These are phyloP conservation scores for Martes martes DNA, from an alignment of 2,113 vertebrate species.

Conservation along the genomic window DNA sequence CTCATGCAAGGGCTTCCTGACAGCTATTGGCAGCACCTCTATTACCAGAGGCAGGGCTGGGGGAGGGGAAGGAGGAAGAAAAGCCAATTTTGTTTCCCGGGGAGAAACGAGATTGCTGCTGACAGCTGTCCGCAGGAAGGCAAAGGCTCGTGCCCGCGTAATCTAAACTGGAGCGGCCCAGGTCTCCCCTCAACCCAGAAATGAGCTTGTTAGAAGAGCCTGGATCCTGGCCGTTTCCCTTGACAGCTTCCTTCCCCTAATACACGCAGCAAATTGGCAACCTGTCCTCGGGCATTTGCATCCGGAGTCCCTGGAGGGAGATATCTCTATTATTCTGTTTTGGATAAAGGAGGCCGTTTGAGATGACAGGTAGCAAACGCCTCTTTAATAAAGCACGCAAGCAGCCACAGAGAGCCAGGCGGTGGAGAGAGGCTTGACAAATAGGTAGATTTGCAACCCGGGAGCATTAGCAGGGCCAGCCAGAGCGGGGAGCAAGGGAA, in stretches of 20 bases:
- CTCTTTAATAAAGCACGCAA: conserved; percentile 92
- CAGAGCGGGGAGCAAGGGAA: conserved; percentile 51
- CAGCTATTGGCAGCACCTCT: conserved; percentile 84
- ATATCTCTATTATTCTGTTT: conserved; percentile 92
- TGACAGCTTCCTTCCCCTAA: conserved; percentile 87
- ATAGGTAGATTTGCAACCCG: conserved; percentile 86
- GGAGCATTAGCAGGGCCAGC: conserved; percentile 82
- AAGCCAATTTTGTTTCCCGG: conserved; percentile 76
- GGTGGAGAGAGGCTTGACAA: conserved; percentile 88
- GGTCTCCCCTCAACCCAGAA: conserved; percentile 86
- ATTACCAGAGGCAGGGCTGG: conserved; percentile 52
- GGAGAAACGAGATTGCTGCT: conserved; percentile 80
- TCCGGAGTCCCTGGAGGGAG: conserved; percentile 91
- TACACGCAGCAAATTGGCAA: conserved; percentile 91
- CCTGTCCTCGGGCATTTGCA: conserved; percentile 94
- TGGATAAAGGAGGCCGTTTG: conserved; percentile 93
- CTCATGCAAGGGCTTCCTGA: conserved; percentile 58
- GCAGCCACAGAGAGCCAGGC: conserved; percentile 83
- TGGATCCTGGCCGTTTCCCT: conserved; percentile 86
- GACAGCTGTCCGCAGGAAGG: conserved; percentile 88
- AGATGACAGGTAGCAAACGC: conserved; percentile 92
- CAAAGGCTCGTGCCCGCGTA: conserved; percentile 77
- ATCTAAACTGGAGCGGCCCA: conserved; percentile 87
- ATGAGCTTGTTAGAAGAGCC: conserved; percentile 95
- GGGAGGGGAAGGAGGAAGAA: conserved; percentile 33